Base-by-base conservation (phyloP, 2,888 invertebrate genomes). In the Cheiracanthium punctorium region DNA sequence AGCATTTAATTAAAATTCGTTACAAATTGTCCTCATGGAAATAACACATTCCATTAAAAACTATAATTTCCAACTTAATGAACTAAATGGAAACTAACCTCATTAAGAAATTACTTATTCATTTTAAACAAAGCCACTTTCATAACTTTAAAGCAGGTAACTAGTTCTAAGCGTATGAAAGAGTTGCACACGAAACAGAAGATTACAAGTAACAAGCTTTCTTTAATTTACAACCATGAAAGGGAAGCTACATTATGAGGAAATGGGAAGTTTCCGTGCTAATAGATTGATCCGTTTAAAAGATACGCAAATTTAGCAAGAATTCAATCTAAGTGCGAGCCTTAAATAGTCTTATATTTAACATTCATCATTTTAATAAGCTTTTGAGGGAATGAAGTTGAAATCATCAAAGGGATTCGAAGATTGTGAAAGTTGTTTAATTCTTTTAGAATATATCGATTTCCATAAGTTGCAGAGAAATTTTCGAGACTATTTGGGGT, bases 221-320 rank as follows among this genome's bases (percentile, higher is more conserved):
- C 71, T 75, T 82, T 82, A 75, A 82, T 82, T 76, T n/a, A 28
- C 32, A 70, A 71, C 71, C 64, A 43, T 76, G 67, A 41, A 14
- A 20, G 52, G 28, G 28, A 37, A 64, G n/a, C 58, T 80, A 64
- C 72, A 76, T 74, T 74, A 73, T 41, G 32, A 48, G 58, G n/a
- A 41, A 82, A 82, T 82, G 82, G 24, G 70, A 71, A 70, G 41
- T 71, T 82, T 82, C 75, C 82, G 82, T 82, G 82, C 69, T 82
- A 82, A 82, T 76, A 76, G 71, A 70, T 75, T 70, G 58, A 69
- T 71, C 74, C 67, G 81, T 37, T 65, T 73, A 73, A 69, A 33
- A 67, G 37, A 67, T 65, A 65, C 69, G 52, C 69, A 24, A 17
- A 30, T 37, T 37, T 58, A 30, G 43, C 37, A 32, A 58, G 82